phyloP scores from a whole-genome alignment of 2,888 invertebrate genomes.

The Acleris literana region DNA sequence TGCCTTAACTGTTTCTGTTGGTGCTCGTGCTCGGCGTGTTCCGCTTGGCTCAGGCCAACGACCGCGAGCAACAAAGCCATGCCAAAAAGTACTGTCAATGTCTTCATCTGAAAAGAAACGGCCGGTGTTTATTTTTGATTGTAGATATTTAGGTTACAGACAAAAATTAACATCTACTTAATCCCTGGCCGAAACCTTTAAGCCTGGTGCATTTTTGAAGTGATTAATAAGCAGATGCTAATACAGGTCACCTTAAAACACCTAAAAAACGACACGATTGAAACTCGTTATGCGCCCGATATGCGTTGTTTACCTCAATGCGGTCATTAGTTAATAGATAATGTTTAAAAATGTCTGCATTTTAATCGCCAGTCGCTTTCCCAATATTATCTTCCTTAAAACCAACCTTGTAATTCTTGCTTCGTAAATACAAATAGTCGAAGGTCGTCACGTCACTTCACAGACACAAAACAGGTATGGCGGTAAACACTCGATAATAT shows the following conservation, averaged over 20 bases:
- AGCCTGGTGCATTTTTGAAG: too few relatives aligned
- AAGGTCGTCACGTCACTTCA: slow-evolving; percentile 18
- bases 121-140: not conserved
- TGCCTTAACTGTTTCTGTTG: slow-evolving; percentile 45
- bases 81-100: slow-evolving; percentile 49
- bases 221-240: too few relatives aligned
- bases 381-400: not conserved
- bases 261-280: too few relatives aligned
- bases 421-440: slow-evolving; percentile 18
- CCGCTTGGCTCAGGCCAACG: slow-evolving; percentile 53
- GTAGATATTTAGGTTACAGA: not conserved
- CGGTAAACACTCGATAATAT: not conserved
- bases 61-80: slow-evolving; percentile 53
- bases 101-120: slow-evolving; percentile 65
- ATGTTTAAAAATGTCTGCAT: too few relatives aligned
- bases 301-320: too few relatives aligned
- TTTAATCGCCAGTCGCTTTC: too few relatives aligned
- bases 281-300: too few relatives aligned
- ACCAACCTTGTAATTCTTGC: slow-evolving; percentile 38
- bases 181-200: too few relatives aligned
- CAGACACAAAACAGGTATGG: slow-evolving; percentile 12
- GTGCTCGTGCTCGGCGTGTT: slow-evolving; percentile 45
- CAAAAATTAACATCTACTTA: too few relatives aligned
- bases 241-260: too few relatives aligned
- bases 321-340: too few relatives aligned